Percentiles rank a stretch among this genome's conserved stretches.
Conservation (phyloP, 2,113 vertebrate genomes). For the Carollia perspicillata region DNA sequence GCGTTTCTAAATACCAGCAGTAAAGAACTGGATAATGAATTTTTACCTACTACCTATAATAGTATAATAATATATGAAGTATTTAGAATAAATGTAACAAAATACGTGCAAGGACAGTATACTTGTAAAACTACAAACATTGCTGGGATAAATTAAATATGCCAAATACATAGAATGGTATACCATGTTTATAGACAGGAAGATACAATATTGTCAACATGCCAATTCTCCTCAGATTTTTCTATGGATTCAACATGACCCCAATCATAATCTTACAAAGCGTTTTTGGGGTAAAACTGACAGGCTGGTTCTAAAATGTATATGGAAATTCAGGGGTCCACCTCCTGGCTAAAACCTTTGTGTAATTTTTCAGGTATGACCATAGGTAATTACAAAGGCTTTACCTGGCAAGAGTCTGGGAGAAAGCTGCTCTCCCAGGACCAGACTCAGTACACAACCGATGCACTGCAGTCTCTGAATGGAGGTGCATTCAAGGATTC, state of each 20-base stretch:
- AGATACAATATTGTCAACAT: background rate
- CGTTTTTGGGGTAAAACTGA: background rate
- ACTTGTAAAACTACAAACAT: background rate
- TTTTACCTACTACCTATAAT: background rate
- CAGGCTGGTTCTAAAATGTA: background rate
- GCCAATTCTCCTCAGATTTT: background rate
- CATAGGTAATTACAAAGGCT: background rate
- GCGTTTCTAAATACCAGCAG: background rate
- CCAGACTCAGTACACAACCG: background rate
- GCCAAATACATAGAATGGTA: background rate
- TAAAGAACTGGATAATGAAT: background rate
- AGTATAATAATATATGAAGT: background rate
- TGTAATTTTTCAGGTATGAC: background rate
- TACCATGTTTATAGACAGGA: background rate
- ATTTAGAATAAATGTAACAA: background rate
- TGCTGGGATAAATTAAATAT: background rate
- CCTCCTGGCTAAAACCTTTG: background rate
- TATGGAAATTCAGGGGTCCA: background rate
- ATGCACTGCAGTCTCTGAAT: background rate
- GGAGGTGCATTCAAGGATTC: background rate
- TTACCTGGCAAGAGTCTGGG: background rate
- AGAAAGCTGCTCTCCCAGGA: background rate
- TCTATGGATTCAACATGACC: background rate
- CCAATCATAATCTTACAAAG: background rate
- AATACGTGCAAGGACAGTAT: background rate